These are phyloP conservation scores for Prostheceraeus crozeri DNA, from an alignment of 2,888 invertebrate genomes.

Conservation along the genomic window DNA sequence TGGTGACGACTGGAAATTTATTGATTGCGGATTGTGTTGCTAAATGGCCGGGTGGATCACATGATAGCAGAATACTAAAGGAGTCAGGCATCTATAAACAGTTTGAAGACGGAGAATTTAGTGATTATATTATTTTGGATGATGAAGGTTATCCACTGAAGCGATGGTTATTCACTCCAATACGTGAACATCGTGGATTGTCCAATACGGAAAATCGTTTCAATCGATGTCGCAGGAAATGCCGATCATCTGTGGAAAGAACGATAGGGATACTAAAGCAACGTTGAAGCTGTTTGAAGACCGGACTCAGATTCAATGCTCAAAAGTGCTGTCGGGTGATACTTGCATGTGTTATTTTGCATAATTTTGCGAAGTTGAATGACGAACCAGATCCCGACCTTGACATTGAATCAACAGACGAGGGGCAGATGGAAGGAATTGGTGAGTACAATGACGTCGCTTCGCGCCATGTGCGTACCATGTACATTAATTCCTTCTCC, in stretches of 20 bases:
- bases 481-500: too few relatives aligned
- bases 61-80: constrained; percentile 14
- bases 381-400: too few relatives aligned
- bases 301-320: too few relatives aligned
- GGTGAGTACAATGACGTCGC: too few relatives aligned
- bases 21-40: constrained; percentile 21
- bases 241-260: constrained; percentile 12
- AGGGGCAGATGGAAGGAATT: too few relatives aligned
- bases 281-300: too few relatives aligned
- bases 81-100: constrained; percentile 10
- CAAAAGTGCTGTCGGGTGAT: too few relatives aligned
- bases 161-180: constrained; percentile 27
- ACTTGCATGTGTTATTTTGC: too few relatives aligned
- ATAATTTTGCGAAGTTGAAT: too few relatives aligned
- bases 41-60: constrained; percentile 19
- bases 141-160: constrained; percentile 19
- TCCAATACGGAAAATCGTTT: background rate
- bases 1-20: constrained; percentile 17
- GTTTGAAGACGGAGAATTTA: constrained; percentile 24
- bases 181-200: constrained; percentile 1
- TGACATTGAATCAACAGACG: too few relatives aligned
- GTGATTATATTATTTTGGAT: constrained; percentile 14
- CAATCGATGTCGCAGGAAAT: background rate
- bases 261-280: too few relatives aligned
- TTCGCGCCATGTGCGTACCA: too few relatives aligned